phyloP scores from a whole-genome alignment of 2,888 invertebrate genomes.

The Cosmopolites sordidus region DNA sequence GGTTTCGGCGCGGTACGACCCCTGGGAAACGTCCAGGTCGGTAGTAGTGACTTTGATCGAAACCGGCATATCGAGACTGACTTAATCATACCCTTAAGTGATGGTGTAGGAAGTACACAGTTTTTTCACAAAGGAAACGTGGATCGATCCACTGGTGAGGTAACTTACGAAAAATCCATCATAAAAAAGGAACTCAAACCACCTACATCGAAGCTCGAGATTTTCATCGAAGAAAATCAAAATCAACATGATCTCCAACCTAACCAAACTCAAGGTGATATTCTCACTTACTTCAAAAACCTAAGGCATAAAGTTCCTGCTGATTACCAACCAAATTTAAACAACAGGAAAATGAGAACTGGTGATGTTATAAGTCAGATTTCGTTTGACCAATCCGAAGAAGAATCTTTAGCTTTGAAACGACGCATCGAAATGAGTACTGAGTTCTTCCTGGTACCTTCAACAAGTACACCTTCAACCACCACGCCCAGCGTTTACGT shows the following conservation, averaged over 20 bases:
- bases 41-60: not conserved
- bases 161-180: not conserved
- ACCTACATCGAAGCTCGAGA: not conserved
- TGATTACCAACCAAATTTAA: not conserved
- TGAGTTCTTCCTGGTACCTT: constrained; percentile 76
- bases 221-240: not conserved
- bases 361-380: not conserved
- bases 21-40: not conserved
- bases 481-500: constrained; percentile 27
- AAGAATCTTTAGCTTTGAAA: constrained; percentile 31
- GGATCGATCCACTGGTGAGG: too few relatives aligned
- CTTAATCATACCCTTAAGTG: not conserved
- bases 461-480: constrained; percentile 30
- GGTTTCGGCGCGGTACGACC: not conserved
- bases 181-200: not conserved
- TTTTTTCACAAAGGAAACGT: not conserved
- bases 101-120: not conserved
- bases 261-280: not conserved
- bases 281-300: not conserved
- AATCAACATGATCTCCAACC: not conserved
- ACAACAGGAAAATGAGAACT: not conserved
- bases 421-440: constrained; percentile 75
- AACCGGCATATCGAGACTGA: not conserved
- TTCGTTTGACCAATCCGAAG: constrained; percentile 3
- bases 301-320: not conserved